A percentile compares a stretch with the other conserved stretches of the same genome.
Evolutionary conservation across 2,797 vertebrate species (phyloP).

Genomic region (Galaxias olidus): DNA sequence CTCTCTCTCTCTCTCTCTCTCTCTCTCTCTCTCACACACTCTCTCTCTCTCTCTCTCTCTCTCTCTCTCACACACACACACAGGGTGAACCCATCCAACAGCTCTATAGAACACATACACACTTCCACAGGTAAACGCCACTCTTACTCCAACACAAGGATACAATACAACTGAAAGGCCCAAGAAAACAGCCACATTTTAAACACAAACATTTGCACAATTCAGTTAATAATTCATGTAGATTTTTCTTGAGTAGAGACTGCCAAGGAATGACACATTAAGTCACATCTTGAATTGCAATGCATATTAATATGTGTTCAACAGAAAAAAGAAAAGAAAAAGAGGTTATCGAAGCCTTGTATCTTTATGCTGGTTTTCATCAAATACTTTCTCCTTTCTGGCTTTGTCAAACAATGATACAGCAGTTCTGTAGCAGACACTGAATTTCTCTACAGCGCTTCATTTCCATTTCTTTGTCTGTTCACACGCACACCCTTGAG

Average conservation of each 20-base stretch:
- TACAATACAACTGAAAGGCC: slow-evolving; percentile 12
- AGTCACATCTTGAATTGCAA: no score
- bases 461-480: background rate
- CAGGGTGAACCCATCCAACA: no score
- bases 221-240: no score
- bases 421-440: no score
- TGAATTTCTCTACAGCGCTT: background rate
- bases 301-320: no score
- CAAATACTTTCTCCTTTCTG: no score
- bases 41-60: background rate
- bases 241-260: no score
- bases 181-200: slow-evolving; percentile 27
- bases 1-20: background rate
- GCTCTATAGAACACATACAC: background rate
- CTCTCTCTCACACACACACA: slow-evolving; percentile 4
- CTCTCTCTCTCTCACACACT: slow-evolving; percentile 17
- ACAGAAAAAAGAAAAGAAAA: no score
- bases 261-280: no score
- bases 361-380: no score
- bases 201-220: background rate
- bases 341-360: no score
- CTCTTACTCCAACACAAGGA: background rate
- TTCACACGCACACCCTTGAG: background rate
- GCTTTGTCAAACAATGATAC: no score
- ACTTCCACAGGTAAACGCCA: slow-evolving; percentile 5